Evolutionary conservation across 92 coral and sea anemone genomes (phyloP).

Genomic region (Heteractis magnifica): DNA sequence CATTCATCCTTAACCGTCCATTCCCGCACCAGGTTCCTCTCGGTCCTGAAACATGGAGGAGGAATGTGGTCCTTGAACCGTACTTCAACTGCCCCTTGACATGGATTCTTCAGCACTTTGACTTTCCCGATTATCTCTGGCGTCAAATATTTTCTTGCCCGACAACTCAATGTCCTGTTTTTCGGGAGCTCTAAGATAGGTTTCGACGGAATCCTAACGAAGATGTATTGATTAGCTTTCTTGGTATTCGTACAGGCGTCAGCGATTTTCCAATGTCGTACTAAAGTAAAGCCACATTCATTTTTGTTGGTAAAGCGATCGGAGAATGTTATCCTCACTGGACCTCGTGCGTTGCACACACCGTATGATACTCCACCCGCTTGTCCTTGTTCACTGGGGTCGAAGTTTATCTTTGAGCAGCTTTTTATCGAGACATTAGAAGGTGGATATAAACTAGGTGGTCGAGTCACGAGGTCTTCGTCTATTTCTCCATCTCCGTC

Average conservation of each 20-base stretch:
- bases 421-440: slow-evolving; percentile 26
- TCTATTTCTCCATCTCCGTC: slow-evolving; percentile 79
- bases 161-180: slow-evolving; percentile 51
- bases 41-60: slow-evolving; percentile 45
- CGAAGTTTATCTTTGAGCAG: slow-evolving; percentile 23
- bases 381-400: slow-evolving; percentile 3
- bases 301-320: slow-evolving; percentile 10
- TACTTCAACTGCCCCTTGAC: slow-evolving; percentile 43
- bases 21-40: slow-evolving; percentile 53
- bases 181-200: slow-evolving; percentile 56
- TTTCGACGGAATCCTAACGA: slow-evolving; percentile 39
- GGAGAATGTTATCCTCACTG: background rate
- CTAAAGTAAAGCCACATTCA: slow-evolving; percentile 42
- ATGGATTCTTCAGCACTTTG: background rate
- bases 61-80: slow-evolving; percentile 39
- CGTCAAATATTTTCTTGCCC: slow-evolving; percentile 44
- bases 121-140: slow-evolving; percentile 46
- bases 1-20: slow-evolving; percentile 79
- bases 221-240: slow-evolving; percentile 49
- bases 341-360: slow-evolving; percentile 61
- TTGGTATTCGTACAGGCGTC: slow-evolving; percentile 75
- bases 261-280: slow-evolving; percentile 63
- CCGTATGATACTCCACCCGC: slow-evolving; percentile 50
- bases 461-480: slow-evolving; percentile 72
- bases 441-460: slow-evolving; percentile 36